These are phyloP conservation scores for Plecturocebus donacophilus DNA, from an alignment of 2,113 vertebrate genomes.

Conservation along the genomic window DNA sequence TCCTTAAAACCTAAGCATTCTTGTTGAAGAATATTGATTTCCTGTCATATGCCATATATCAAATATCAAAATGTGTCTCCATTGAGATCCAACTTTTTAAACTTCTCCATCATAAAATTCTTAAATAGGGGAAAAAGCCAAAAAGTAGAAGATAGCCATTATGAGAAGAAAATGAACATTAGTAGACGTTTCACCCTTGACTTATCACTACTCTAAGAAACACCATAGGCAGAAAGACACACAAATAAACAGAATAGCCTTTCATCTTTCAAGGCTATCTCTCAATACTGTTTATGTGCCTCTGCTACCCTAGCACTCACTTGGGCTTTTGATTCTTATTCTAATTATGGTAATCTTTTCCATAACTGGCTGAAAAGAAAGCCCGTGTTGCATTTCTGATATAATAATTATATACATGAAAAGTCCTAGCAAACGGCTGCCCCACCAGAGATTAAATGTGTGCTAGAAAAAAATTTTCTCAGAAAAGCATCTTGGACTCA, in stretches of 20 bases:
- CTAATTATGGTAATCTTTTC: neutral
- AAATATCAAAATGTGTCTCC: neutral
- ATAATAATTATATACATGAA: neutral
- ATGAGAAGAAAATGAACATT: neutral
- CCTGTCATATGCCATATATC: neutral
- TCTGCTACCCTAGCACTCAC: neutral
- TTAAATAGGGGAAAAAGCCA: neutral
- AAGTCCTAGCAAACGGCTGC: neutral
- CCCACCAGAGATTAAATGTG: neutral
- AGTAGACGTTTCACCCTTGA: neutral
- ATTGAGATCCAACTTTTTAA: neutral
- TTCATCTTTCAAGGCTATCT: neutral
- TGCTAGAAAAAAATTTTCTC: neutral
- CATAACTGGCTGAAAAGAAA: neutral
- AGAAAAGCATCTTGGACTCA: neutral
- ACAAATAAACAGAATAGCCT: neutral
- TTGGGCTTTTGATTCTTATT: neutral
- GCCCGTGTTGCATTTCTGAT: neutral
- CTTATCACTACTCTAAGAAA: neutral
- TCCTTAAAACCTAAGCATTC: neutral
- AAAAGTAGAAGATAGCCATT: neutral
- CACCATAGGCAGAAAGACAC: neutral
- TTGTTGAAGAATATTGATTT: neutral
- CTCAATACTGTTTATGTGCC: neutral
- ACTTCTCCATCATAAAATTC: neutral